These are phyloP conservation scores for Drosophila mercatorum DNA, from an alignment of 2,888 invertebrate species.

Conservation along the genomic window DNA sequence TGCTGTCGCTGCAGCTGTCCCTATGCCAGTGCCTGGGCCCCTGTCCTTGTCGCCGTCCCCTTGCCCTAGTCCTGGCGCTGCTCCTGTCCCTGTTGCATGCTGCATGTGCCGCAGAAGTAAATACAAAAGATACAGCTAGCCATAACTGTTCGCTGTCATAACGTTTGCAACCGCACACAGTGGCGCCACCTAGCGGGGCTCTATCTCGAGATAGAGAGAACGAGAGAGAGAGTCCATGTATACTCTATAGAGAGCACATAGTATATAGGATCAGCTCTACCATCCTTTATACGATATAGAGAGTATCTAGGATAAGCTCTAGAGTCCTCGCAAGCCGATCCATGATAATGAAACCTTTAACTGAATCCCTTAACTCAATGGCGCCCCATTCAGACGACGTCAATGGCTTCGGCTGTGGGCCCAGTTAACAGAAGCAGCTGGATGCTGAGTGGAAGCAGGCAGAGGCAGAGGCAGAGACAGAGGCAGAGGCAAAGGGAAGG, in stretches of 20 bases:
- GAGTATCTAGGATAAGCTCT: not conserved
- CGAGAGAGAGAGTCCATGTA: not conserved
- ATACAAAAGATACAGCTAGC: constrained; percentile 69
- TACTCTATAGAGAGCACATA: no score
- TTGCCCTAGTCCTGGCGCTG: not conserved
- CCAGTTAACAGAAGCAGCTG: constrained; percentile 17
- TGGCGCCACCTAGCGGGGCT: constrained; percentile 34
- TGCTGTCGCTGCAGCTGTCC: not conserved
- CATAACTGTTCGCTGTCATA: constrained; percentile 45
- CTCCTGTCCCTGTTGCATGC: constrained; percentile 37
- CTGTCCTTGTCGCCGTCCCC: not conserved
- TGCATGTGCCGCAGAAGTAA: constrained; percentile 65
- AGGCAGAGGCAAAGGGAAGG: not conserved
- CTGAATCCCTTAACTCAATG: not conserved
- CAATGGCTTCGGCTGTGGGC: constrained; percentile 27
- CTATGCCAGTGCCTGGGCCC: no score
- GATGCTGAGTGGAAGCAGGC: not conserved
- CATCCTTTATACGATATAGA: no score
- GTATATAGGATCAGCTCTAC: no score
- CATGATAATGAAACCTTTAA: not conserved
- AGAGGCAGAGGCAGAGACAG: not conserved
- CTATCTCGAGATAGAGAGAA: not conserved
- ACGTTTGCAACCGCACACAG: constrained; percentile 43
- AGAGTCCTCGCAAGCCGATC: not conserved
- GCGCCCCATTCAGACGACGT: constrained; percentile 24